These are phyloP conservation scores for Xenops minutus DNA, from an alignment of 2,797 vertebrate genomes.

Conservation along the genomic window DNA sequence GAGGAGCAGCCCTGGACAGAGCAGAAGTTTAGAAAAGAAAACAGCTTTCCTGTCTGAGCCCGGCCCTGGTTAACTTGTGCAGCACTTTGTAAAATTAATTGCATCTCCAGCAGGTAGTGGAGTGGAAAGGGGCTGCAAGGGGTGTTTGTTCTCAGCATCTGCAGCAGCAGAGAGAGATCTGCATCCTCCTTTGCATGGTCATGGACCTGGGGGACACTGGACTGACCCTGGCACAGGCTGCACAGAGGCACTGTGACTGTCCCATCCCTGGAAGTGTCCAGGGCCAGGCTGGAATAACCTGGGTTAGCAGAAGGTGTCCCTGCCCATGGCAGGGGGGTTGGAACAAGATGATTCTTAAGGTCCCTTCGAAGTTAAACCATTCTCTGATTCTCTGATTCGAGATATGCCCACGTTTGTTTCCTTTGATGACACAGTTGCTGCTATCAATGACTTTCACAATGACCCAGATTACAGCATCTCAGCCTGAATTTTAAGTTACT, in stretches of 20 bases:
- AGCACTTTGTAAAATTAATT: conserved; percentile 11
- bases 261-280: not conserved
- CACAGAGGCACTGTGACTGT: not conserved
- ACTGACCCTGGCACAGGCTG: not conserved
- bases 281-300: not conserved
- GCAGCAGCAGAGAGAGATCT: not conserved
- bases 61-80: not conserved
- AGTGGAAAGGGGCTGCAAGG: not conserved
- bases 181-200: not conserved
- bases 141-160: not conserved
- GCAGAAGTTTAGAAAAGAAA: not conserved
- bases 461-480: not conserved
- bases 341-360: not conserved
- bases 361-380: not conserved
- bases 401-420: not conserved
- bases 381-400: not conserved
- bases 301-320: not conserved
- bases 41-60: not conserved
- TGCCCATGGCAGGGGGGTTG: not conserved
- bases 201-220: not conserved
- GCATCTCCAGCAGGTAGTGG: not conserved
- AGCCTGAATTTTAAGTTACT: not conserved
- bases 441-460: not conserved
- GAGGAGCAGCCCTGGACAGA: not conserved
- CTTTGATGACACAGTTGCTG: not conserved